phyloP scores from a whole-genome alignment of 2,113 vertebrate genomes.

The Acrocephalus kingi region DNA sequence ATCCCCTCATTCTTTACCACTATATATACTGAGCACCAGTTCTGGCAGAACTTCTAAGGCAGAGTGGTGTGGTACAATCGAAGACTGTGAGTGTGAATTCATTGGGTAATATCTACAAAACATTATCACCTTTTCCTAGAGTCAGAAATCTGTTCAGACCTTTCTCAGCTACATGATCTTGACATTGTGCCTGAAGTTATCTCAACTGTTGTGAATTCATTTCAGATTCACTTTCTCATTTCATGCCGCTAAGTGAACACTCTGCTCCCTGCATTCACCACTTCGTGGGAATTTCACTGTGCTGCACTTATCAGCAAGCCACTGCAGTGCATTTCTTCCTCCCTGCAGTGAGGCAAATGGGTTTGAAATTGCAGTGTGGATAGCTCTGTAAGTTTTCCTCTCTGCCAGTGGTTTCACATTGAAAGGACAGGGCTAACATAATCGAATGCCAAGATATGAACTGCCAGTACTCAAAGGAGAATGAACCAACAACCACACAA shows the following conservation, averaged over 20 bases:
- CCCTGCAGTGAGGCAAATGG: not conserved
- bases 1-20: not conserved
- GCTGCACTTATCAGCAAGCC: not conserved
- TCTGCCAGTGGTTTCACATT: not conserved
- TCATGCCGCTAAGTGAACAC: not conserved
- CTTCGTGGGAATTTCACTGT: not conserved
- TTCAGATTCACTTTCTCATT: not conserved
- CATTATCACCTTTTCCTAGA: not conserved
- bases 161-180: not conserved
- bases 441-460: rapidly evolving
- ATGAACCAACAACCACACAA: not conserved
- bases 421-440: not conserved
- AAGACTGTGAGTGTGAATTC: not conserved
- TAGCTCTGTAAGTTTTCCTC: not conserved
- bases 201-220: not conserved
- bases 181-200: not conserved
- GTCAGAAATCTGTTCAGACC: not conserved
- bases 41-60: not conserved
- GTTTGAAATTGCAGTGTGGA: not conserved
- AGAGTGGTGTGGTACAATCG: not conserved
- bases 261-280: not conserved
- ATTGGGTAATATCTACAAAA: not conserved
- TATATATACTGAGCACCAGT: not conserved
- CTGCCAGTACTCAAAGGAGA: not conserved
- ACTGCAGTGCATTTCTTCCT: not conserved